Evolutionary conservation across 2,113 vertebrate genomes (phyloP).

Genomic region (Corythornis cristatus): DNA sequence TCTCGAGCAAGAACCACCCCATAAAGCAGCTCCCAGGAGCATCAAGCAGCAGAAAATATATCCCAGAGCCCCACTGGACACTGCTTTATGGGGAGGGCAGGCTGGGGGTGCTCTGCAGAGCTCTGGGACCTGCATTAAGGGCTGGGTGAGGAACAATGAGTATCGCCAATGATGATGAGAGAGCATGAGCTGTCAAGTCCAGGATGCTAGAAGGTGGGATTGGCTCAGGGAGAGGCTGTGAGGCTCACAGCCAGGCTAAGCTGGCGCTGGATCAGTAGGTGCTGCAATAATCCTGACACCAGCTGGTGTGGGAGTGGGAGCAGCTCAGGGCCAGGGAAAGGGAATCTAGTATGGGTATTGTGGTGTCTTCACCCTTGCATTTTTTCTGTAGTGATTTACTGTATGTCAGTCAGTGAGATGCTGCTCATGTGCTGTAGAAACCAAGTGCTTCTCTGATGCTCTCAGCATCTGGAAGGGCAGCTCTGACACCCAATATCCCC

Average conservation of each 20-base stretch:
- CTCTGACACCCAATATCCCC: background rate
- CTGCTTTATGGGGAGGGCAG: background rate
- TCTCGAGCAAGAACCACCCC: background rate
- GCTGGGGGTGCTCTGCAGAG: background rate
- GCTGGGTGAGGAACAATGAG: background rate
- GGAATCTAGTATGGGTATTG: rapidly evolving
- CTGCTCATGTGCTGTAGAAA: background rate
- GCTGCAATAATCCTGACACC: background rate
- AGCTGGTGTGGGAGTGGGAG: background rate
- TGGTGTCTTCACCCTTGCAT: background rate
- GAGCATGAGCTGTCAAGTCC: background rate
- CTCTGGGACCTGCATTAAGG: no score
- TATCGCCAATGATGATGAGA: background rate
- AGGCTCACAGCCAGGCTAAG: background rate
- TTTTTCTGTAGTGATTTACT: background rate
- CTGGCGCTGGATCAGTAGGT: background rate
- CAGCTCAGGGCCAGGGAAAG: background rate
- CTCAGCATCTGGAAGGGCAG: background rate
- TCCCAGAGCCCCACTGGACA: background rate
- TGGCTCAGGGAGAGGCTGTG: background rate
- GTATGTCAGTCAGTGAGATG: background rate
- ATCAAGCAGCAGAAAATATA: background rate
- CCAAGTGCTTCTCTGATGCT: background rate
- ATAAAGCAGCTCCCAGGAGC: background rate
- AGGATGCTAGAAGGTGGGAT: background rate